These are phyloP conservation scores for Euphydryas editha DNA, from an alignment of 2,888 invertebrate genomes.

Conservation along the genomic window DNA sequence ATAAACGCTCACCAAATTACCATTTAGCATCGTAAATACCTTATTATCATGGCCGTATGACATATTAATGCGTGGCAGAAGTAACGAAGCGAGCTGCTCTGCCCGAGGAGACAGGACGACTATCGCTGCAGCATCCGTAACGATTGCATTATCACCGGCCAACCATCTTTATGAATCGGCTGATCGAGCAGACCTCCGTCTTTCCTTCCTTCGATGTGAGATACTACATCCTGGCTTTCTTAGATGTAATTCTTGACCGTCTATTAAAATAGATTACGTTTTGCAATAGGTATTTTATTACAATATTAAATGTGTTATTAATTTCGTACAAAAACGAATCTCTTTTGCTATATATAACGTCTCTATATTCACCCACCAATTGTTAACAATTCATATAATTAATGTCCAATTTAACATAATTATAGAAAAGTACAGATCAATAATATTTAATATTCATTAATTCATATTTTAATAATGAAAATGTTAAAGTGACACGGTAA, in stretches of 20 bases:
- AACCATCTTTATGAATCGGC: slow-evolving; percentile 40
- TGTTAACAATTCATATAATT: not conserved
- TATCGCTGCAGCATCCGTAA: slow-evolving; percentile 46
- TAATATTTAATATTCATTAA: not conserved
- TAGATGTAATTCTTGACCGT: slow-evolving; percentile 24
- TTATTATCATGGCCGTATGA: slow-evolving; percentile 45
- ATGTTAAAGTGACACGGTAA: slow-evolving; percentile 15
- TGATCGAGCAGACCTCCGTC: slow-evolving; percentile 38
- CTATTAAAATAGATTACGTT: slow-evolving; percentile 25
- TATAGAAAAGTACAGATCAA: not conserved
- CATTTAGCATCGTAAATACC: slow-evolving; percentile 45
- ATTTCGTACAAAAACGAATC: slow-evolving; percentile 13
- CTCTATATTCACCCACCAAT: not conserved
- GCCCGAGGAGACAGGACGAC: slow-evolving; percentile 44
- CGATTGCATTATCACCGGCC: slow-evolving; percentile 42
- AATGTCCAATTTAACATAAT: not conserved
- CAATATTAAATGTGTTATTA: not conserved
- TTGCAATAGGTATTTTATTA: not conserved
- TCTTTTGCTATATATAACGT: slow-evolving; percentile 16
- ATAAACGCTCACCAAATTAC: slow-evolving; percentile 46
- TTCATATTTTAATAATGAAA: slow-evolving; percentile 10
- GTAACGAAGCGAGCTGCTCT: slow-evolving; percentile 25
- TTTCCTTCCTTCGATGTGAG: slow-evolving; percentile 43
- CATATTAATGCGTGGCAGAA: slow-evolving; percentile 44
- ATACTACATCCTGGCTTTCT: slow-evolving; percentile 45